phyloP scores from a whole-genome alignment of 2,888 invertebrate genomes.

The Cantharis rustica region DNA sequence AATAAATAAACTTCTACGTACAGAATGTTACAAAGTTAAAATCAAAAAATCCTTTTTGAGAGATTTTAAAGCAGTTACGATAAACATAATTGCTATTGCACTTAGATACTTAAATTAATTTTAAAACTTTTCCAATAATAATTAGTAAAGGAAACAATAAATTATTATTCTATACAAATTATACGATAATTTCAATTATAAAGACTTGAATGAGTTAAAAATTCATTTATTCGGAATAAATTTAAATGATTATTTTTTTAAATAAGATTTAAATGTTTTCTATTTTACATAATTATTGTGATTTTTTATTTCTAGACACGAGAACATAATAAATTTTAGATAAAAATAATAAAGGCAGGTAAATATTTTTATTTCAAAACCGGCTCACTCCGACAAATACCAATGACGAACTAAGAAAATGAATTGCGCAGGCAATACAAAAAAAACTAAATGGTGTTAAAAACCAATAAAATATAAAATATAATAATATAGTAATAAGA shows the following conservation, averaged over 20 bases:
- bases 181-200: not conserved
- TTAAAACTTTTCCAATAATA: not conserved
- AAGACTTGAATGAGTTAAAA: not conserved
- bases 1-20: too few species aligned
- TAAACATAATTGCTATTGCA: not conserved
- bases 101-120: not conserved
- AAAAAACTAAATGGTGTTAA: not conserved
- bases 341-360: too few species aligned
- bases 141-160: not conserved
- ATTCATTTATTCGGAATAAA: not conserved
- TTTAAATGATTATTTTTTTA: not conserved
- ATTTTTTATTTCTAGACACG: not conserved
- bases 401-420: not conserved
- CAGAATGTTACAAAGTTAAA: too few species aligned
- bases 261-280: not conserved
- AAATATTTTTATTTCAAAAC: not conserved
- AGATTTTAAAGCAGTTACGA: not conserved
- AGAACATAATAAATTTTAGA: not conserved
- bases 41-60: too few species aligned
- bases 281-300: not conserved
- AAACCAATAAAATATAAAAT: not conserved
- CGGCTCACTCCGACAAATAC: not conserved
- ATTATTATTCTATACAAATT: not conserved
- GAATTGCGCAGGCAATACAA: not conserved
- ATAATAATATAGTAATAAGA: not conserved